phyloP scores from a whole-genome alignment of 2,888 invertebrate genomes.

The Psococerastis gibbosa region DNA sequence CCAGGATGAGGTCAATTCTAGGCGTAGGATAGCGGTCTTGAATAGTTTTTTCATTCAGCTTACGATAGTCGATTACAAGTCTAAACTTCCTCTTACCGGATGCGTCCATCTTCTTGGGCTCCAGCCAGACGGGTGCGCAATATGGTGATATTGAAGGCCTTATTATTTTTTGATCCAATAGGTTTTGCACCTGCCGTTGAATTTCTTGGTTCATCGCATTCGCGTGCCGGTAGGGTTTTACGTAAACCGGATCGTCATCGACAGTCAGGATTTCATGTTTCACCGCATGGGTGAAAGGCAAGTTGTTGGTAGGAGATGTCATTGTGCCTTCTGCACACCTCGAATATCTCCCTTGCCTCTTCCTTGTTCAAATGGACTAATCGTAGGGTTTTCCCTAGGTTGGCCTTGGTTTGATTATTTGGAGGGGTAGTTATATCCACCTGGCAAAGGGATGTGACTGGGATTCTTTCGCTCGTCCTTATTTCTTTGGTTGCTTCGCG shows the following conservation, averaged over 20 bases:
- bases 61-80: slow-evolving; percentile 8
- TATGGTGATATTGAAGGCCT: slow-evolving; percentile 13
- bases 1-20: slow-evolving; percentile 6
- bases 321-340: neutral
- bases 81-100: slow-evolving; percentile 13
- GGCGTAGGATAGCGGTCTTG: slow-evolving; percentile 10
- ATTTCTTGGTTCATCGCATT: slow-evolving; percentile 14
- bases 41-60: neutral
- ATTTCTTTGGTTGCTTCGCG: too few relatives aligned
- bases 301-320: neutral
- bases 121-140: slow-evolving; percentile 16
- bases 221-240: slow-evolving; percentile 15
- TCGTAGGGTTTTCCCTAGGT: neutral
- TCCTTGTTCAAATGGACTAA: neutral
- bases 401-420: neutral
- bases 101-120: slow-evolving; percentile 16
- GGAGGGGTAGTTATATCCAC: too few relatives aligned
- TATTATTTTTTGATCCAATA: slow-evolving; percentile 14
- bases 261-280: slow-evolving; percentile 14
- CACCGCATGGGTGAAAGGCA: slow-evolving; percentile 11
- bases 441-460: too few relatives aligned
- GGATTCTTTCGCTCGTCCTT: too few relatives aligned
- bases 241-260: slow-evolving; percentile 14
- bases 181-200: slow-evolving; percentile 13
- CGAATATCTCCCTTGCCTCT: neutral